phyloP scores from a whole-genome alignment of 2,113 vertebrate genomes.

The Tenrec ecaudatus region DNA sequence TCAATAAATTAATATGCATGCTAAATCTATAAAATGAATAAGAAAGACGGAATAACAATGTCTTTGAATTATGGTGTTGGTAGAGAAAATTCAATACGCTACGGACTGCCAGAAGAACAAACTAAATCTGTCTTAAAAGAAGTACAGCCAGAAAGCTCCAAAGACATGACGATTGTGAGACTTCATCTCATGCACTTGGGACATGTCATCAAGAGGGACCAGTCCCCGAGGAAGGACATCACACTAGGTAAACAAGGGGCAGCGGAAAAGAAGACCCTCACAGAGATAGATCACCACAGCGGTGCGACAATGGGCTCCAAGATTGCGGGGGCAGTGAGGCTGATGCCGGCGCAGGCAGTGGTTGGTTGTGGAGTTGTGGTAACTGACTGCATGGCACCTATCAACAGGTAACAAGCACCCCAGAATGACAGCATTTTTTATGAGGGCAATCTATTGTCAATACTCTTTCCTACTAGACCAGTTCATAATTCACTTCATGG shows the following conservation, averaged over 20 bases:
- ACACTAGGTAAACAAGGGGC: background rate
- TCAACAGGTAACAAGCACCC: background rate
- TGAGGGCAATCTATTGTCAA: constrained; percentile 12
- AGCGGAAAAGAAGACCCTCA: background rate
- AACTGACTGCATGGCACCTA: background rate
- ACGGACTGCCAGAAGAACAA: too few species aligned
- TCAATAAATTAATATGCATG: too few species aligned
- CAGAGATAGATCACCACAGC: background rate
- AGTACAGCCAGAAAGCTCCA: background rate
- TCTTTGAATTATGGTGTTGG: too few species aligned
- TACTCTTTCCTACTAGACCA: too few species aligned
- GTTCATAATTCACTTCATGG: constrained; percentile 48
- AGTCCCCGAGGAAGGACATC: background rate
- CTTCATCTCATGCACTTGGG: background rate
- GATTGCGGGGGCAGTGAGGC: background rate
- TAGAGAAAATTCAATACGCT: too few species aligned
- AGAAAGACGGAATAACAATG: too few species aligned
- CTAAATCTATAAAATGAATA: too few species aligned
- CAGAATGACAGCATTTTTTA: constrained; percentile 50
- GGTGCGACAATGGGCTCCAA: background rate
- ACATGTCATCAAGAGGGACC: background rate
- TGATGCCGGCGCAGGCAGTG: background rate
- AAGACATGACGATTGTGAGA: background rate
- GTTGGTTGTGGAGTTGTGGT: background rate
- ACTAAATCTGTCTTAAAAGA: background rate